Evolutionary conservation across 92 coral and sea anemone species (phyloP), one percentile per base, ranked within the genome.

Genomic region (Zoanthus solanderi): DNA sequence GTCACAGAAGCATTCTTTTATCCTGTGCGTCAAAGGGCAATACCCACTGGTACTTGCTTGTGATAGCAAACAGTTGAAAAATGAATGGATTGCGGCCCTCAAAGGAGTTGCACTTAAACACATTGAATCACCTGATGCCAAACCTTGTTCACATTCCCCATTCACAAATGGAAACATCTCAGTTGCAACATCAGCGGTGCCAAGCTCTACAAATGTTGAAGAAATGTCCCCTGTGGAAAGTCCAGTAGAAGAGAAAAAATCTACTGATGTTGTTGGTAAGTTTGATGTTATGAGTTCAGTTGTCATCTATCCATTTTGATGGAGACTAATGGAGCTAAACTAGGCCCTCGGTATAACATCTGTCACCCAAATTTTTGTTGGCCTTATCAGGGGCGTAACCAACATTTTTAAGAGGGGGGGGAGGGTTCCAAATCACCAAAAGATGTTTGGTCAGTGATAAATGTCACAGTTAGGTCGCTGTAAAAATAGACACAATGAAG

Each of bases 11-110:
- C 74, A 46, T 81, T 81, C 85, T 15, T 81, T 81, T 52, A 81
- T 81, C 46, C 16, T 81, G n/a, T 81, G 85, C 15, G 85, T 81
- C 8, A 81, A 81, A 23, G 85, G 85, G 13, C 85, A 81, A 9
- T 81, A 6, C 7, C 85, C 85, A 46, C 75, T 81, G 8, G 85
- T 81, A 37, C 85, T 81, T 65, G 85, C 85, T 5, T 81, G 85
- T 47, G 76, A 1, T 3, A 81, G 76, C 67, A 53, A 48, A 10
- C 75, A 46, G 75, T 66, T 81, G 46, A 81, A 81, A 68, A 81
- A 18, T 47, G 85, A 81, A 44, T 81, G 85, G 85, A 50, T 81
- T 42, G 29, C 75, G 0, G 76, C 76, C 44, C 60, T 81, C 42
- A 65, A 81, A 81, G 75, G 44, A 18, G 75, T 81, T 46, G 23